Conservation (phyloP, 2,113 vertebrate species). For the Oryzias curvinotus region DNA sequence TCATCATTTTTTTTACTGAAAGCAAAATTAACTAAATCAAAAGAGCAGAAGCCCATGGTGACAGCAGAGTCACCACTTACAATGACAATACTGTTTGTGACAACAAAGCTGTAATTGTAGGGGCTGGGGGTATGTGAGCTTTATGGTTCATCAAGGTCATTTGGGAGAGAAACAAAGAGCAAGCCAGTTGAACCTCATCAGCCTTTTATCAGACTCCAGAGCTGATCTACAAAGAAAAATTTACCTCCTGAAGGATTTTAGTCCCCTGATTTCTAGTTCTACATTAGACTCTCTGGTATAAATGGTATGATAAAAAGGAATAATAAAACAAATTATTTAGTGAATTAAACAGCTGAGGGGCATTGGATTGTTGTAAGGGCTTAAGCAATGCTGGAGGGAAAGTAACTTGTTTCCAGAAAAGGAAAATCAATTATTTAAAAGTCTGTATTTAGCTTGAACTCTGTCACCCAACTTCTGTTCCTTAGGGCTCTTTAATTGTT, state of each 20-base stretch:
- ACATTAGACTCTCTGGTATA: too few relatives aligned
- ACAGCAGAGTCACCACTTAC: constrained; percentile 14
- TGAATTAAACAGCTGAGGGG: neutral
- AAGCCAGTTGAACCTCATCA: constrained; percentile 25
- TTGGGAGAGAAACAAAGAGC: constrained; percentile 35
- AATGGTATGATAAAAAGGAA: constrained; percentile 4
- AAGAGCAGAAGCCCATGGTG: too few relatives aligned
- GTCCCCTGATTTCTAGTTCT: too few relatives aligned
- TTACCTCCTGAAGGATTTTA: too few relatives aligned
- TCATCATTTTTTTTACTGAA: neutral
- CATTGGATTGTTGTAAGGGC: constrained; percentile 19
- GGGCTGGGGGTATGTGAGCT: constrained; percentile 17
- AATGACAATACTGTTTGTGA: constrained; percentile 6
- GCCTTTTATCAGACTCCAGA: constrained; percentile 25
- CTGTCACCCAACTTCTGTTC: constrained; percentile 22
- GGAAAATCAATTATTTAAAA: constrained; percentile 62
- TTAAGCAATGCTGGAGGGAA: constrained; percentile 41
- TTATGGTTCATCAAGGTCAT: constrained; percentile 31
- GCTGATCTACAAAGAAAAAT: constrained; percentile 18
- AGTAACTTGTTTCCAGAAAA: constrained; percentile 40
- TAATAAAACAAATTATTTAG: neutral
- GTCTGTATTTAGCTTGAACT: constrained; percentile 59
- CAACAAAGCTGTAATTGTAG: constrained; percentile 7
- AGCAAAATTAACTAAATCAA: too few relatives aligned
- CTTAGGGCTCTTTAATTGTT: constrained; percentile 20